Percentiles rank a stretch among this genome's conserved stretches.
These are phyloP conservation scores for Plagodis pulveraria DNA, from an alignment of 2,888 invertebrate genomes.

Conservation along the genomic window DNA sequence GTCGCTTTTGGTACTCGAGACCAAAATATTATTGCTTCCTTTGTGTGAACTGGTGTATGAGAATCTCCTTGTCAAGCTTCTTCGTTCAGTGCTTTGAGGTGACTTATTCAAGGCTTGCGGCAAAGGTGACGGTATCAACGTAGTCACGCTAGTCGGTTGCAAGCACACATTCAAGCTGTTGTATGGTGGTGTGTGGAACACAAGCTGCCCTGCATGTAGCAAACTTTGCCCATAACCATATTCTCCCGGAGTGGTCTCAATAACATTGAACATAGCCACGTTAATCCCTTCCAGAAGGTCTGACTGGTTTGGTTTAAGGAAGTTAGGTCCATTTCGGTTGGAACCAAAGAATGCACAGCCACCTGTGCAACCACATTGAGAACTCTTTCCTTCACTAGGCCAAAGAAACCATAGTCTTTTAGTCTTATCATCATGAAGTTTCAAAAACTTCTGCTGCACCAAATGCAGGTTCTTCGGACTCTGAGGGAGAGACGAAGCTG, in stretches of 20 bases:
- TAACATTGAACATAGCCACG: constrained; percentile 90
- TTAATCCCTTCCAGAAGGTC: constrained; percentile 94
- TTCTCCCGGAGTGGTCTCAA: constrained; percentile 90
- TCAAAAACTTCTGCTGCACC: constrained; percentile 93
- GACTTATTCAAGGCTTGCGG: constrained; percentile 73
- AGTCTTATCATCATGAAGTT: constrained; percentile 92
- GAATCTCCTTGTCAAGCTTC: constrained; percentile 76
- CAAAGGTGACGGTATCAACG: constrained; percentile 73
- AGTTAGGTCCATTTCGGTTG: constrained; percentile 94
- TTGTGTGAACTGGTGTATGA: constrained; percentile 79
- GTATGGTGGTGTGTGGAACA: constrained; percentile 96
- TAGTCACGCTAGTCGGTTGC: constrained; percentile 86
- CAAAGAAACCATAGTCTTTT: constrained; percentile 98
- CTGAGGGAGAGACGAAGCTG: constrained; percentile 92
- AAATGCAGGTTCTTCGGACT: constrained; percentile 91
- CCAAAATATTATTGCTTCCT: constrained; percentile 72
- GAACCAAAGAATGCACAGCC: constrained; percentile 97
- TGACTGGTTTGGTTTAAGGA: constrained; percentile 93
- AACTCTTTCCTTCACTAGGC: constrained; percentile 89
- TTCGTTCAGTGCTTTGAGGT: constrained; percentile 69
- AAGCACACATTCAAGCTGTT: constrained; percentile 91
- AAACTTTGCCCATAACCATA: constrained; percentile 98
- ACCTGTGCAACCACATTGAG: constrained; percentile 97
- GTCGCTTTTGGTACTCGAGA: constrained; percentile 84
- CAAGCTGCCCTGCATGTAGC: constrained; percentile 92